phyloP scores from a whole-genome alignment of 2,888 invertebrate species.

The Drosophila multiciliata region DNA sequence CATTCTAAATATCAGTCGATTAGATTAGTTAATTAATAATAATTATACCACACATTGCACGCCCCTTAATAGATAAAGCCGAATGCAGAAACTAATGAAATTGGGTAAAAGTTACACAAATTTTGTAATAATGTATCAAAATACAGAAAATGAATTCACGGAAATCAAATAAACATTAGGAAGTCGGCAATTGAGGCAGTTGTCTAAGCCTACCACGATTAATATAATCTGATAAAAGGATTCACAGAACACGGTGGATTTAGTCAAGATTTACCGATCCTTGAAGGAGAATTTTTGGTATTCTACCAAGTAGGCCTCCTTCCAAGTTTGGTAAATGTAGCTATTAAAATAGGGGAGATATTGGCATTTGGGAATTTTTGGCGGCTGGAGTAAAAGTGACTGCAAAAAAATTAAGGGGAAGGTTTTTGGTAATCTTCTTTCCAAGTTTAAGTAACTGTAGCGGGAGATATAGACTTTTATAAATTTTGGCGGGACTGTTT shows the following conservation, averaged over 20 bases:
- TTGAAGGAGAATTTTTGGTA: not conserved
- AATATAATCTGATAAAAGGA: not conserved
- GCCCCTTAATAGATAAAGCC: not conserved
- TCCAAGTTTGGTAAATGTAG: not conserved
- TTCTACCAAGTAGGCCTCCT: not conserved
- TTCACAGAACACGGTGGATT: not conserved
- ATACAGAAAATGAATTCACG: not conserved
- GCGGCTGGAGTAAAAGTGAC: too few species aligned
- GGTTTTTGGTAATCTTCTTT: not conserved
- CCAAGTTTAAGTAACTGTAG: not conserved
- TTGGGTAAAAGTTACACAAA: not conserved
- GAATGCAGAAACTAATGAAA: not conserved
- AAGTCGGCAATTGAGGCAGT: too few species aligned
- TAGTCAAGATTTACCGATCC: not conserved
- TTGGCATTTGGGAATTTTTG: not conserved
- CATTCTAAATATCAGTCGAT: constrained; percentile 10
- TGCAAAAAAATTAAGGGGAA: too few species aligned
- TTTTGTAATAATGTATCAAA: not conserved
- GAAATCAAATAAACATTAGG: not conserved
- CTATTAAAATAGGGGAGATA: not conserved
- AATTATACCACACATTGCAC: not conserved
- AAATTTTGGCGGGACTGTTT: too few species aligned
- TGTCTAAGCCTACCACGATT: too few species aligned
- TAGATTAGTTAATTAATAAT: constrained; percentile 16
- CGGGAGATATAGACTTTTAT: not conserved